Percentiles rank a stretch among this genome's conserved stretches.
Evolutionary conservation across 2,888 invertebrate species (phyloP).

Genomic region (Drosophila mimetica): DNA sequence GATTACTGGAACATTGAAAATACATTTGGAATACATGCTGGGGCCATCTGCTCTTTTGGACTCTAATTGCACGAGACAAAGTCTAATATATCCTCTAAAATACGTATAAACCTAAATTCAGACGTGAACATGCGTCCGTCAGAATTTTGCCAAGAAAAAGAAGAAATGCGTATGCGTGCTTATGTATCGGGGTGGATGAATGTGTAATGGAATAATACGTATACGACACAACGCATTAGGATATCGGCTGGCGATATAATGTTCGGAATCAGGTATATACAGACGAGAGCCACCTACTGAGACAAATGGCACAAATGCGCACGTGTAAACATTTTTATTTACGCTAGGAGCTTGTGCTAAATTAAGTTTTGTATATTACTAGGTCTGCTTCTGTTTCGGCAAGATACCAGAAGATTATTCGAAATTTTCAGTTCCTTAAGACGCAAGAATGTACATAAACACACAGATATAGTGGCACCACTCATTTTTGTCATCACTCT

Average conservation of each 20-base stretch:
- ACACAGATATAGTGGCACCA: constrained; percentile 21
- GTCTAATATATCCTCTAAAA: constrained; percentile 24
- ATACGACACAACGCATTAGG: constrained; percentile 25
- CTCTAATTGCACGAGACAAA: constrained; percentile 21
- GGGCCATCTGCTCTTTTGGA: constrained; percentile 7
- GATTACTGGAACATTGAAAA: background rate
- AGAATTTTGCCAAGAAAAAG: constrained; percentile 6
- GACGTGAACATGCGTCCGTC: constrained; percentile 8
- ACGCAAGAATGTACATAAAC: constrained; percentile 48
- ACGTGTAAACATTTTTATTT: constrained; percentile 63
- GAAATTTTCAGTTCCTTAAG: constrained; percentile 57
- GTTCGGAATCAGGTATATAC: constrained; percentile 22
- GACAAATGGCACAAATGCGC: constrained; percentile 27
- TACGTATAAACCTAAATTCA: constrained; percentile 31
- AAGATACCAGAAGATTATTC: constrained; percentile 54
- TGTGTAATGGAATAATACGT: constrained; percentile 24
- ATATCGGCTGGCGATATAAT: constrained; percentile 15
- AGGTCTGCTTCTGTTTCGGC: constrained; percentile 56
- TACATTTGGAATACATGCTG: constrained; percentile 7
- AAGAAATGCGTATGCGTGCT: constrained; percentile 13
- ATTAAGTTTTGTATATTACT: constrained; percentile 77
- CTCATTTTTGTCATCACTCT: constrained; percentile 62
- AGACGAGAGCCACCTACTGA: constrained; percentile 12
- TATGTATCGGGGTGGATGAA: background rate
- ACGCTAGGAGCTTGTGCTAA: constrained; percentile 73